Base-by-base conservation (phyloP, 2,888 invertebrate species). In the Sclerodermus sp. region DNA sequence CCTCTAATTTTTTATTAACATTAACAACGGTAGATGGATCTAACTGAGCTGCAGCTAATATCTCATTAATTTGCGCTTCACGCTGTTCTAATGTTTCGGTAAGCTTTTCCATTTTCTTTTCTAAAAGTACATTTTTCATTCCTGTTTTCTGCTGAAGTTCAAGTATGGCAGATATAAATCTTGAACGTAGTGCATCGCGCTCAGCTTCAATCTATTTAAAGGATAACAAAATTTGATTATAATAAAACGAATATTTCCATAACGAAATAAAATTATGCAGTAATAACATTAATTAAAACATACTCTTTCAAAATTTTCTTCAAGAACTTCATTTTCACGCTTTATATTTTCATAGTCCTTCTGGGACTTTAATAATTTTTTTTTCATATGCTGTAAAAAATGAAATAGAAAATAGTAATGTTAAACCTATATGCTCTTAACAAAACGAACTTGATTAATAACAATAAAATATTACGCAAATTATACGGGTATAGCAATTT, bases 121-220 rank as follows among this genome's bases (percentile, higher is more conserved):
- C 93, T 43, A 96, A 77, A 4, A 95, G 78, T 0, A 91, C 86
- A 58, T 90, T 91, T 76, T 91, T 92, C 66, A 91, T 77, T 4
- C 91, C 88, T 0, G 90, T 87, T 73, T 90, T 91, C 75, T 93
- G 92, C 73, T 95, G 94, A 2, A 94, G 85, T 70, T 95, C 94
- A 37, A 92, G 80, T 42, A 96, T 87, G 0, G 93, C 91, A 54
- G 87, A 85, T 9, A 91, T 86, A 76, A 96, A 94, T 71, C 88
- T 84, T 2, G 83, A 77, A 70, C 91, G 90, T 16, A 95, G 77
- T 45, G 90, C 88, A 65, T 93, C 88, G 10, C 92, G 82, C 72
- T 96, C 94, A 1, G 80, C 79, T 57, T 87, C 72, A 42, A 75
- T 76, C 71, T 74, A 46, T 18, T n/a, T n/a, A n/a, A n/a, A n/a